Evolutionary conservation across 2,888 invertebrate genomes (phyloP).

Genomic region (Nephrotoma flavescens): DNA sequence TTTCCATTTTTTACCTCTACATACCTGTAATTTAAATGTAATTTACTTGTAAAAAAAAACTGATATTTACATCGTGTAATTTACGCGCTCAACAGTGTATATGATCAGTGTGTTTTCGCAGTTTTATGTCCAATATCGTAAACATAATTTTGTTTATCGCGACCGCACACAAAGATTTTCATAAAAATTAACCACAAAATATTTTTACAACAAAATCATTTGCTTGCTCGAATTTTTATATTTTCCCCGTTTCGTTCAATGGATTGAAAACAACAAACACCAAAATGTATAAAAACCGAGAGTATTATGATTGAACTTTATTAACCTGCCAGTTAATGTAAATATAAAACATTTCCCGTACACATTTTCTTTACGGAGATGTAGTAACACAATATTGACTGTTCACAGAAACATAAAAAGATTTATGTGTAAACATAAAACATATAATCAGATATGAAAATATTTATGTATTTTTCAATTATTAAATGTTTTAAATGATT

Average conservation of each 20-base stretch:
- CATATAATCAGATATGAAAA: background rate
- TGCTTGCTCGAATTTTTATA: background rate
- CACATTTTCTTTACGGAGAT: background rate
- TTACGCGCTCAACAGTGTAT: too few species aligned
- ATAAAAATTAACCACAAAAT: background rate
- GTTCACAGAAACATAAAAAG: background rate
- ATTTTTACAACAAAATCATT: background rate
- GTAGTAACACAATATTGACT: background rate
- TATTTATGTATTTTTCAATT: background rate
- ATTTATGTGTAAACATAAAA: background rate
- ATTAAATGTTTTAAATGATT: too few species aligned
- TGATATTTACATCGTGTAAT: too few species aligned
- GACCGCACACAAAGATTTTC: background rate
- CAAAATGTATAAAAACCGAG: background rate
- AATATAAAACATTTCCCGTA: background rate
- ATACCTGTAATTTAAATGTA: too few species aligned
- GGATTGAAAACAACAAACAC: background rate
- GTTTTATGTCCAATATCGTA: too few species aligned
- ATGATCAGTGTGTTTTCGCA: too few species aligned
- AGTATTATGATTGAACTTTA: background rate
- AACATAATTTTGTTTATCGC: background rate
- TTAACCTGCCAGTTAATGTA: background rate
- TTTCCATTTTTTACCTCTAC: too few species aligned
- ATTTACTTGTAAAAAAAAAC: too few species aligned
- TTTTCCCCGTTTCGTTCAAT: background rate